Percentiles rank a stretch among this genome's conserved stretches.
phyloP scores from a whole-genome alignment of 2,113 vertebrate species.

The Sisor rabdophorus region DNA sequence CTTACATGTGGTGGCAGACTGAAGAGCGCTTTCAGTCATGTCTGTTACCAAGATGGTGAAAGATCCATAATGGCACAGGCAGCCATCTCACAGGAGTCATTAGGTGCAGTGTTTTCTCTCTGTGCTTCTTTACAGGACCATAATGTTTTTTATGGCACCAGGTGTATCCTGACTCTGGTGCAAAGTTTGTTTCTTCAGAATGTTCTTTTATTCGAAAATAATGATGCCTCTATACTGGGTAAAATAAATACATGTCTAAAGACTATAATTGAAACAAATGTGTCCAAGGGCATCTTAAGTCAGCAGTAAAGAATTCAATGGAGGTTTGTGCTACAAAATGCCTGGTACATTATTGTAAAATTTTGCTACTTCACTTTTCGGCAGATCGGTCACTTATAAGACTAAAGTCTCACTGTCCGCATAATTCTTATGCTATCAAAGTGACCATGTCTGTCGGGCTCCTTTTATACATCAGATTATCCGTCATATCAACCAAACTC shows the following conservation, averaged over 20 bases:
- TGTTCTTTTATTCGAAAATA: not conserved
- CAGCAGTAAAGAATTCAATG: not conserved
- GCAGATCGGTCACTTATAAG: not conserved
- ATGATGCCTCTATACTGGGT: not conserved
- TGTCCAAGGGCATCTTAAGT: not conserved
- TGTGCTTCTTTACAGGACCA: not conserved
- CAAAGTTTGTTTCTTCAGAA: not conserved
- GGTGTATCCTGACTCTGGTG: not conserved
- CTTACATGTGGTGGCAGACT: not conserved
- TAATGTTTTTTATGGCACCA: not conserved
- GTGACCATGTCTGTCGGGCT: not conserved
- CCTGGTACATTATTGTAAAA: not conserved
- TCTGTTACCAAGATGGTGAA: slow-evolving; percentile 2
- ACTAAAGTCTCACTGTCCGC: not conserved
- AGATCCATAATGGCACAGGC: not conserved
- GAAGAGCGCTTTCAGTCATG: not conserved
- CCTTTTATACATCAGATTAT: not conserved
- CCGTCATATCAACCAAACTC: not conserved
- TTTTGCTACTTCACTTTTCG: not conserved
- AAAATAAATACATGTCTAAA: not conserved
- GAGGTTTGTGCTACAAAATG: not conserved
- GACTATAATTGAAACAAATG: not conserved
- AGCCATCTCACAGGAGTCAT: slow-evolving; percentile 17
- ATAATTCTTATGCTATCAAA: not conserved
- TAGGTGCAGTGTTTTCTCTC: not conserved